Evolutionary conservation across 2,797 vertebrate species (phyloP).

Genomic region (Syngnathus rostellatus): DNA sequence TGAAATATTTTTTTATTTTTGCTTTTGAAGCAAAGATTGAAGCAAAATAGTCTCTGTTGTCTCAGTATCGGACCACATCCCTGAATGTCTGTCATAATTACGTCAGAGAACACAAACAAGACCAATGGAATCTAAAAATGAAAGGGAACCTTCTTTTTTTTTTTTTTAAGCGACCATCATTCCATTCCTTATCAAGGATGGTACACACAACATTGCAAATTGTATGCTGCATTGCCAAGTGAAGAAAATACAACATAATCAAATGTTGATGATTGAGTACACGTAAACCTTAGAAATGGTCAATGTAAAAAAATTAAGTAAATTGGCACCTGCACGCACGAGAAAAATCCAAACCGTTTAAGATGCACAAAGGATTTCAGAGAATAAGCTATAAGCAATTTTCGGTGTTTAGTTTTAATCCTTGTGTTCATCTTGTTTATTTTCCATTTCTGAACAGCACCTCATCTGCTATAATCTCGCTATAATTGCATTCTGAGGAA

Average conservation of each 20-base stretch:
- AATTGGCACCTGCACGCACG: not conserved
- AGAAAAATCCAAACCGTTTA: not conserved
- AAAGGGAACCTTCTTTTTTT: not conserved
- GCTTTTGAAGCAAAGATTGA: too few species aligned
- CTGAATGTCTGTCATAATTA: not conserved
- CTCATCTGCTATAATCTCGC: conserved; percentile 39
- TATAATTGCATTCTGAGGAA: conserved; percentile 41
- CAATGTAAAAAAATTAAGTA: not conserved
- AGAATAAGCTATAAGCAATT: conserved; percentile 6
- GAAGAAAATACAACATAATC: not conserved
- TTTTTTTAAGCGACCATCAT: not conserved
- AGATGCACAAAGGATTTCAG: not conserved
- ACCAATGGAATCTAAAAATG: not conserved
- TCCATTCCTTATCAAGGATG: not conserved
- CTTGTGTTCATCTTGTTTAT: conserved; percentile 19
- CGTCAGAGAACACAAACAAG: not conserved
- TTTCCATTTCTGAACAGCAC: conserved; percentile 28
- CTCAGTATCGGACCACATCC: too few species aligned
- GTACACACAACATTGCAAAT: not conserved
- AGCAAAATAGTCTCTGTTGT: too few species aligned
- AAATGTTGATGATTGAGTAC: not conserved
- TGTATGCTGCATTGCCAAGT: not conserved
- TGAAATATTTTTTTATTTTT: not conserved
- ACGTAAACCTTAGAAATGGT: not conserved
- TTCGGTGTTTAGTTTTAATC: conserved; percentile 20